phyloP scores from a whole-genome alignment of 2,113 vertebrate genomes.

The Phylloscopus trochiloides region DNA sequence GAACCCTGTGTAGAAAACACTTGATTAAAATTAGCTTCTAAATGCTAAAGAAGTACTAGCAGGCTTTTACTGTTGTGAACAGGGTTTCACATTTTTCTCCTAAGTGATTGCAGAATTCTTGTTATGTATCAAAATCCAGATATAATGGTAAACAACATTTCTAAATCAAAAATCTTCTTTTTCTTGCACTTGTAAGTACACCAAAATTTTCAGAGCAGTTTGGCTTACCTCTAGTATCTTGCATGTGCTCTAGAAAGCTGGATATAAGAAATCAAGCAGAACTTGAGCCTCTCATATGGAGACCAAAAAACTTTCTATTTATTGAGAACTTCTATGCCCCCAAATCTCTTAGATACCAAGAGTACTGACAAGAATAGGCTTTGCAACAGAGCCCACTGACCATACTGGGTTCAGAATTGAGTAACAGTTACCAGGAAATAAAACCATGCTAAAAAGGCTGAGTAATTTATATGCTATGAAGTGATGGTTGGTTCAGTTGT shows the following conservation, averaged over 20 bases:
- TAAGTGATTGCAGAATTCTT: neutral
- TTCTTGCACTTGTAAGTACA: neutral
- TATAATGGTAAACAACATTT: neutral
- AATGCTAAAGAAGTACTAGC: neutral
- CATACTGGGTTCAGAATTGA: neutral
- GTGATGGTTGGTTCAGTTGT: neutral
- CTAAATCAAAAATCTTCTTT: neutral
- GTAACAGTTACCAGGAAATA: neutral
- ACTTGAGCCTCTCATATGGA: neutral
- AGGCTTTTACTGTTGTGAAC: neutral
- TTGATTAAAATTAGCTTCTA: slow-evolving; percentile 18
- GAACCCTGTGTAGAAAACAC: neutral
- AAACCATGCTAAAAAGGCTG: neutral
- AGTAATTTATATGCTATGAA: neutral
- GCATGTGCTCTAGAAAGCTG: neutral
- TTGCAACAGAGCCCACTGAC: neutral
- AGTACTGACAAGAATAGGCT: neutral
- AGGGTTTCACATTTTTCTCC: neutral
- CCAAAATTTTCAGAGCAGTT: neutral
- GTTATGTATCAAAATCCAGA: neutral
- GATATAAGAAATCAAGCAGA: neutral
- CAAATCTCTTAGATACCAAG: neutral
- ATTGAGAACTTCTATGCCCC: neutral
- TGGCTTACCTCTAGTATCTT: neutral
- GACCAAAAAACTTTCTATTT: neutral